Conservation (phyloP, 2,888 invertebrate species). For the Eurytoma adleriae region DNA sequence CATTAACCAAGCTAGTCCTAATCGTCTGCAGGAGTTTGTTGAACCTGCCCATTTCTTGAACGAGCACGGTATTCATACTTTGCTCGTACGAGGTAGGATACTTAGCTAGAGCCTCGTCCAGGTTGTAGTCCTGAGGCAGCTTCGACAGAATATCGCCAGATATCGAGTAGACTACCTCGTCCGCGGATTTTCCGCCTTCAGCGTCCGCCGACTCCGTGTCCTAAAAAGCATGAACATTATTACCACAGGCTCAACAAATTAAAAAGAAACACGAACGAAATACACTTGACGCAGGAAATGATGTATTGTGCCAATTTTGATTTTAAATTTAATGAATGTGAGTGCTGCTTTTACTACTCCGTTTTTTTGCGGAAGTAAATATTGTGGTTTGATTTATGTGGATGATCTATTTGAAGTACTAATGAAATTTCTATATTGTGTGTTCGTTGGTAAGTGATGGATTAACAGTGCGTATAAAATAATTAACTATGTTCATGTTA, state of each 20-base stretch:
- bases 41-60: constrained; percentile 90
- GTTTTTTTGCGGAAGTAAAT: too few relatives aligned
- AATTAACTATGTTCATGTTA: too few relatives aligned
- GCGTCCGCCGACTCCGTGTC: constrained; percentile 80
- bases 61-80: constrained; percentile 95
- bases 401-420: too few relatives aligned
- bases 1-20: constrained; percentile 85
- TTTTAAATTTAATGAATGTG: not conserved
- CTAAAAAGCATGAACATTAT: constrained; percentile 77
- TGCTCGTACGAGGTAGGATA: constrained; percentile 88
- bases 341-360: too few relatives aligned
- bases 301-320: not conserved
- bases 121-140: constrained; percentile 84
- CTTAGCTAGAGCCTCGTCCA: constrained; percentile 82
- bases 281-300: not conserved
- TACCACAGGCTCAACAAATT: not conserved
- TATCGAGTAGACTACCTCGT: constrained; percentile 88
- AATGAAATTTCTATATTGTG: too few relatives aligned
- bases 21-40: constrained; percentile 86
- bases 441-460: too few relatives aligned
- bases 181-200: constrained; percentile 83
- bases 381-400: too few relatives aligned
- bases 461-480: too few relatives aligned
- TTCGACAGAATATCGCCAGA: constrained; percentile 87
- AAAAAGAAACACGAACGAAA: not conserved